Evolutionary conservation across 2,797 vertebrate genomes (phyloP).

Genomic region (Sebastolobus altivelis): DNA sequence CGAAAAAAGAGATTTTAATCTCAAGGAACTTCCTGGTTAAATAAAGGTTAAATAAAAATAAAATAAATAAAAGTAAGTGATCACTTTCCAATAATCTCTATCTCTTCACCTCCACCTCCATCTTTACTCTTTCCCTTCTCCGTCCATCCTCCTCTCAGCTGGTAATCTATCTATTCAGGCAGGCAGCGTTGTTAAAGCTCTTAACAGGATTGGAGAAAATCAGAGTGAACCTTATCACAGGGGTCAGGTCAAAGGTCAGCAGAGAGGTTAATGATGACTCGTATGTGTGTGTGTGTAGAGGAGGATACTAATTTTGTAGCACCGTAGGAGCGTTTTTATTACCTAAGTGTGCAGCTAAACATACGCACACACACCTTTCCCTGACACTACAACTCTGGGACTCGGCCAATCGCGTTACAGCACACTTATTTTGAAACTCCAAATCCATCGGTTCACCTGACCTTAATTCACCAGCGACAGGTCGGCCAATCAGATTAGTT

Average conservation of each 20-base stretch:
- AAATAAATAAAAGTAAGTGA: not conserved
- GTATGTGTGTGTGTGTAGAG: not conserved
- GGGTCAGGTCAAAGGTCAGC: constrained; percentile 53
- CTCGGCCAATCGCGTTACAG: constrained; percentile 17
- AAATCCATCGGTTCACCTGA: constrained; percentile 40
- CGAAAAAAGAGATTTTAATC: too few relatives aligned
- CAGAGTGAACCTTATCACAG: constrained; percentile 46
- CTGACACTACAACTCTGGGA: not conserved
- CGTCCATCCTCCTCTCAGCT: not conserved
- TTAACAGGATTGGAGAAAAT: constrained; percentile 70
- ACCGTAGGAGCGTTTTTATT: not conserved
- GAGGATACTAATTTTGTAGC: constrained; percentile 2
- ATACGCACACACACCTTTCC: not conserved
- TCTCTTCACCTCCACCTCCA: not conserved
- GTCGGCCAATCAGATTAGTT: constrained; percentile 65
- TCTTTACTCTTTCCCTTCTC: not conserved
- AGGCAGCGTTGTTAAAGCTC: constrained; percentile 63
- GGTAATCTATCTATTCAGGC: constrained; percentile 56
- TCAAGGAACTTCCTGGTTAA: too few relatives aligned
- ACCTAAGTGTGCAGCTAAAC: not conserved
- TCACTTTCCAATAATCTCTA: not conserved
- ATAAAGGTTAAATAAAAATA: too few relatives aligned
- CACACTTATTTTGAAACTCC: constrained; percentile 29
- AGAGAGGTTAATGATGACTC: constrained; percentile 27
- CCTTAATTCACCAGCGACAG: constrained; percentile 54